Percentiles rank a stretch among this genome's conserved stretches.
Evolutionary conservation across 2,797 vertebrate genomes (phyloP).

Genomic region (Mus spretus): DNA sequence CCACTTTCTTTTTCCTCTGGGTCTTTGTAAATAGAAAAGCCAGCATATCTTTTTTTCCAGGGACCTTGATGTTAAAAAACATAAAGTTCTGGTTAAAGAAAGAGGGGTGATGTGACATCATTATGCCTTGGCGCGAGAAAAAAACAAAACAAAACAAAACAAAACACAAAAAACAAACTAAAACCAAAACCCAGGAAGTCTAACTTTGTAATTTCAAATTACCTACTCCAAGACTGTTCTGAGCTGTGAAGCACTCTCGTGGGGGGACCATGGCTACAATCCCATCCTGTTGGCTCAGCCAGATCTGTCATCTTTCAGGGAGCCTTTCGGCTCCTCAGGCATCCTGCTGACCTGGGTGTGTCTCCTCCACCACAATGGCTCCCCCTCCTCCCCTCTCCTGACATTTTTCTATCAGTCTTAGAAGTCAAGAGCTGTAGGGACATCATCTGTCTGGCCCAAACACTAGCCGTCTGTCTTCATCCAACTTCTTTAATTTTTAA

Average conservation of each 20-base stretch:
- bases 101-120: not conserved
- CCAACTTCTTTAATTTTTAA: constrained; percentile 13
- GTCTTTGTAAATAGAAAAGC: constrained; percentile 45
- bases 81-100: constrained; percentile 56
- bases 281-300: not conserved
- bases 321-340: not conserved
- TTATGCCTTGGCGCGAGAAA: constrained; percentile 10
- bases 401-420: not conserved
- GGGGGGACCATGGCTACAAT: not conserved
- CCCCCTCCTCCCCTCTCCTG: not conserved
- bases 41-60: constrained; percentile 9
- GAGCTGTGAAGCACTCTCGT: not conserved
- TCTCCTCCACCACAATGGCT: not conserved
- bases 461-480: not conserved
- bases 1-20: constrained; percentile 21
- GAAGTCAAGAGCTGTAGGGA: not conserved
- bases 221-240: constrained; percentile 4
- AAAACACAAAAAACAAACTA: not conserved
- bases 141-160: not conserved
- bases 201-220: constrained; percentile 7
- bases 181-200: not conserved
- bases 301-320: no score
- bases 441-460: not conserved
- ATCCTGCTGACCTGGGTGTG: not conserved
- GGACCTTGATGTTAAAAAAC: constrained; percentile 42